Conservation (phyloP, 2,797 vertebrate species). For the Dicrostonyx torquatus region DNA sequence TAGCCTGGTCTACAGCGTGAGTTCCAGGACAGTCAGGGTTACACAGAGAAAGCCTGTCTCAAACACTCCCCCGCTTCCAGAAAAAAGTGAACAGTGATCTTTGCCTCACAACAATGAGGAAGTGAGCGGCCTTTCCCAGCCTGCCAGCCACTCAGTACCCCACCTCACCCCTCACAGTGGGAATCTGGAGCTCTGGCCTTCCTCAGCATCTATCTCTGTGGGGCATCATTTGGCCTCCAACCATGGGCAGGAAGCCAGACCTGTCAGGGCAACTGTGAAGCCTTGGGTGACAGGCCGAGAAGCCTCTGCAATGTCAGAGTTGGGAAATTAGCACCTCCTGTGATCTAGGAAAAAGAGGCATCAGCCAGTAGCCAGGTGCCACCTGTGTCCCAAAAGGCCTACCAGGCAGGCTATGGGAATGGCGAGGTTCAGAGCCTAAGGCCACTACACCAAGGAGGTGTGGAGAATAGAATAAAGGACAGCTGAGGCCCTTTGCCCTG, state of each 20-base stretch:
- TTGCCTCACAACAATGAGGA: background rate
- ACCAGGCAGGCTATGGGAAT: rapidly evolving
- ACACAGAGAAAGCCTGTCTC: background rate
- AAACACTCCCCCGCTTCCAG: background rate
- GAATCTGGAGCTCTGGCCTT: background rate
- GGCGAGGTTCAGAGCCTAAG: background rate
- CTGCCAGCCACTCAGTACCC: background rate
- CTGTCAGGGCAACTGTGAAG: rapidly evolving
- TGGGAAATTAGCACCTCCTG: background rate
- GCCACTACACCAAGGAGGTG: rapidly evolving
- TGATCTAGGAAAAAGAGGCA: background rate
- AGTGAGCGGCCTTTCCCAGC: rapidly evolving
- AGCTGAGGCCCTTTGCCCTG: rapidly evolving
- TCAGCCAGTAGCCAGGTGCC: background rate
- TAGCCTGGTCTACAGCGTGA: background rate
- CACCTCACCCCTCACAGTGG: background rate
- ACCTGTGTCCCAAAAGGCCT: background rate
- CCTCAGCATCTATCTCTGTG: background rate
- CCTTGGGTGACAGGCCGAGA: background rate
- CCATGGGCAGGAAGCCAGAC: background rate
- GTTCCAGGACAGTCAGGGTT: background rate
- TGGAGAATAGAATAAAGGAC: background rate
- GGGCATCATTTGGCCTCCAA: background rate
- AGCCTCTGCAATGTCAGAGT: background rate
- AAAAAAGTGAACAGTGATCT: rapidly evolving